These are phyloP conservation scores for Mantis religiosa DNA, from an alignment of 2,888 invertebrate genomes.

Conservation along the genomic window DNA sequence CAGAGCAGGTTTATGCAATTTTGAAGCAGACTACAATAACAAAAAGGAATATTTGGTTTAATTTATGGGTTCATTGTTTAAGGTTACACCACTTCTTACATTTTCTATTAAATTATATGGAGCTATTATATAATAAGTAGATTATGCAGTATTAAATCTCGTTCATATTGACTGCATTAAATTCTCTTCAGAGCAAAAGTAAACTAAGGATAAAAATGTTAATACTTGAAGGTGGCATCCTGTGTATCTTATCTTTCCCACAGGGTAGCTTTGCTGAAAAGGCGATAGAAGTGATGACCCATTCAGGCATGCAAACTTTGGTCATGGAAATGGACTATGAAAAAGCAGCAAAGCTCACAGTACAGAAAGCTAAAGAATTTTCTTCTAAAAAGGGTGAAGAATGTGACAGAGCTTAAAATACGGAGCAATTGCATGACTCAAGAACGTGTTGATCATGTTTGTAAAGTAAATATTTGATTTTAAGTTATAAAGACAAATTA, in stretches of 20 bases:
- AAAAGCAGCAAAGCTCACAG: conserved; percentile 9
- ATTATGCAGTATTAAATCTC: not conserved
- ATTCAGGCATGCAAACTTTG: conserved; percentile 7
- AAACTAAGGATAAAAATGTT: not conserved
- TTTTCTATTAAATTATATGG: not conserved
- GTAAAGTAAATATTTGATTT: not conserved
- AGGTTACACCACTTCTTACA: not conserved
- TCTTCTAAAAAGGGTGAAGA: not conserved
- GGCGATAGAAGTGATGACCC: conserved; percentile 9
- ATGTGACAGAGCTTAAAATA: not conserved
- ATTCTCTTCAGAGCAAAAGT: not conserved
- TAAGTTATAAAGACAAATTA: not conserved
- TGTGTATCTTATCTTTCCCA: conserved; percentile 35
- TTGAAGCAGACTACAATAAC: too few relatives aligned
- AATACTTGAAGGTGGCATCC: not conserved
- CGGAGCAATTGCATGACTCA: not conserved
- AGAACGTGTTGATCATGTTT: not conserved
- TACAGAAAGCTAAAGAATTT: conserved; percentile 11
- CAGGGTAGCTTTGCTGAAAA: conserved; percentile 16
- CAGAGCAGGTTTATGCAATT: too few relatives aligned
- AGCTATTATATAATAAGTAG: not conserved
- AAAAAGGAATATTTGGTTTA: too few relatives aligned
- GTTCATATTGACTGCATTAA: not conserved
- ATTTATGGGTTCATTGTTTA: too few relatives aligned
- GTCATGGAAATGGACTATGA: conserved; percentile 12